Evolutionary conservation across 2,888 invertebrate species (phyloP).

Genomic region (Pseudococcus jackbeardsleyi): DNA sequence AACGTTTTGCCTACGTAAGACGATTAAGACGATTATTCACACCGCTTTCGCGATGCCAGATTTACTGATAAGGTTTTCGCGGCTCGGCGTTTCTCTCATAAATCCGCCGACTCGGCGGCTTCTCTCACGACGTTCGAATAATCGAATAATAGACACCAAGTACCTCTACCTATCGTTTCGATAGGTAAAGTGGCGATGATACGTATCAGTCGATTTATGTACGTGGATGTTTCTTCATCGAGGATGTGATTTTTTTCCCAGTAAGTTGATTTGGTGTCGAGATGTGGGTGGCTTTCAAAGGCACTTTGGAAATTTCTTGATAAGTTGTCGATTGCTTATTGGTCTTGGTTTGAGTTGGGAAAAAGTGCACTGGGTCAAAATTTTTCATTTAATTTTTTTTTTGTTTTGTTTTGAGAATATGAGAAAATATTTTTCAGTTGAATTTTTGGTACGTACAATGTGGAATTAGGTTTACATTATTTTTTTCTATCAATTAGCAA

Average conservation of each 20-base stretch:
- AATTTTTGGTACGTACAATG: too few relatives aligned
- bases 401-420: too few relatives aligned
- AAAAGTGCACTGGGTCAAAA: background rate
- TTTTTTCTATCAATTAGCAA: too few relatives aligned
- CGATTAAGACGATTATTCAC: conserved; percentile 57
- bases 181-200: conserved; percentile 5
- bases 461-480: too few relatives aligned
- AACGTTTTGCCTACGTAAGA: conserved; percentile 61
- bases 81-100: conserved; percentile 23
- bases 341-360: background rate
- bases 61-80: conserved; percentile 35
- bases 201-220: conserved; percentile 11
- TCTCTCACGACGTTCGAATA: background rate
- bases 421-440: too few relatives aligned
- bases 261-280: background rate
- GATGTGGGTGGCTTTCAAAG: background rate
- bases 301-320: background rate
- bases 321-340: background rate
- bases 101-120: conserved; percentile 48
- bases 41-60: conserved; percentile 13
- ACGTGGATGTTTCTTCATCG: background rate
- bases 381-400: too few relatives aligned
- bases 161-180: background rate
- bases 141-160: conserved; percentile 2
- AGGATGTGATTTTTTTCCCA: background rate